Conservation (phyloP, 2,888 invertebrate genomes). For the Crossocerus cetratus region DNA sequence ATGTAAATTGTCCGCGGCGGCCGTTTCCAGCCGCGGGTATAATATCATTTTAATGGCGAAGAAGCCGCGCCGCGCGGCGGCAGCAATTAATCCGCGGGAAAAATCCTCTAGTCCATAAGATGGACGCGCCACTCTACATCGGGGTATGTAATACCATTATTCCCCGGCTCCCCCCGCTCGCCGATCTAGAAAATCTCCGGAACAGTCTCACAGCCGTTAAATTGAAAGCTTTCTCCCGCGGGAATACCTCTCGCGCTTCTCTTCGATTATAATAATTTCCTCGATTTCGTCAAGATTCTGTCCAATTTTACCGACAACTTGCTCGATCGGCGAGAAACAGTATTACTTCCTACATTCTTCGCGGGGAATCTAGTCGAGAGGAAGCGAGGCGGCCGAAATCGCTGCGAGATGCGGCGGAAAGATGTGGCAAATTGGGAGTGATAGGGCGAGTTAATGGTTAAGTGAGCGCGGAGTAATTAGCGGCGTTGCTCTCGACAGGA, state of each 20-base stretch:
- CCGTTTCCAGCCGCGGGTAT: slow-evolving; percentile 65
- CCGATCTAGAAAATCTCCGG: neutral
- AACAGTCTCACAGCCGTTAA: neutral
- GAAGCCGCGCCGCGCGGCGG: slow-evolving; percentile 57
- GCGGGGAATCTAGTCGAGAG: neutral
- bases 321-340: too few relatives aligned
- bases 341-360: neutral
- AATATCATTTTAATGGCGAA: slow-evolving; percentile 75
- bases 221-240: neutral
- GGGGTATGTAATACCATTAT: too few relatives aligned
- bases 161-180: neutral
- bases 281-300: neutral
- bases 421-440: slow-evolving; percentile 64
- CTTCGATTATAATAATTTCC: neutral
- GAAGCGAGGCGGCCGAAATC: neutral
- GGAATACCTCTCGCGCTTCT: neutral
- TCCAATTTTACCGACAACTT: too few relatives aligned
- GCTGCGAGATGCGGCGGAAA: too few relatives aligned
- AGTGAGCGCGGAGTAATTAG: slow-evolving; percentile 70
- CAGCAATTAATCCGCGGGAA: slow-evolving; percentile 71
- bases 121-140: too few relatives aligned
- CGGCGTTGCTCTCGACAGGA: slow-evolving; percentile 68
- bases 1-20: slow-evolving; percentile 68
- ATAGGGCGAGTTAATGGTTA: slow-evolving; percentile 70
- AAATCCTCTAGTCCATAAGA: slow-evolving; percentile 48